Evolutionary conservation across 2,797 vertebrate species (phyloP).

Genomic region (Brachyrhaphis roseni): DNA sequence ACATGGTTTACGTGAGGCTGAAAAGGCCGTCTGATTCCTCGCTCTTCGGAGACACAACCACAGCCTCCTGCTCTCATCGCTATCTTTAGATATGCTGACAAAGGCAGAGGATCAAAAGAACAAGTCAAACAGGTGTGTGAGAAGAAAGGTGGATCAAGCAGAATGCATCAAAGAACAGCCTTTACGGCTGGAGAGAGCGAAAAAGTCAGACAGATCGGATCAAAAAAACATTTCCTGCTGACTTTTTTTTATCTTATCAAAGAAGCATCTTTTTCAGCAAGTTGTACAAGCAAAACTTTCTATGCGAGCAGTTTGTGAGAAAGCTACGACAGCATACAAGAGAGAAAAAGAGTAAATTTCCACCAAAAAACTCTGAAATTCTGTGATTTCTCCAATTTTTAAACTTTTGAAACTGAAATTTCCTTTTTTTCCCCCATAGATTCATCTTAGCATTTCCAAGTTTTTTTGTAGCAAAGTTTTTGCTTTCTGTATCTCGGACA

Average conservation of each 20-base stretch:
- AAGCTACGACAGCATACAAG: no score
- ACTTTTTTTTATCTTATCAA: not conserved
- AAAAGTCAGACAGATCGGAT: not conserved
- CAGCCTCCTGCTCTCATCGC: slow-evolving; percentile 22
- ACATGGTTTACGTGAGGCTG: not conserved
- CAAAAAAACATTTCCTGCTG: not conserved
- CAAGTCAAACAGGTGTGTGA: slow-evolving; percentile 23
- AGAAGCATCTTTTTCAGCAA: slow-evolving; percentile 18
- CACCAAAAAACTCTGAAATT: no score
- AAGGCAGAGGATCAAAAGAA: slow-evolving; percentile 33
- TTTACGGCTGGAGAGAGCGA: not conserved
- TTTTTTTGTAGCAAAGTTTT: no score
- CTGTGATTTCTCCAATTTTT: no score
- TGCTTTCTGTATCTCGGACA: no score
- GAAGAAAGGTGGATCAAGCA: slow-evolving; percentile 31
- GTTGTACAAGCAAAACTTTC: slow-evolving; percentile 41
- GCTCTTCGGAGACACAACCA: not conserved
- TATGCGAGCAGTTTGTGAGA: slow-evolving; percentile 12
- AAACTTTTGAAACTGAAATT: no score
- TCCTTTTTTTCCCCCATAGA: no score
- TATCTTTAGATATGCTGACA: slow-evolving; percentile 28
- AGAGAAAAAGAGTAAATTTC: no score
- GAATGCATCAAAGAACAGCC: slow-evolving; percentile 24
- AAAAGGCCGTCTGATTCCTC: not conserved
- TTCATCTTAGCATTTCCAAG: no score